Base-by-base conservation (phyloP, 2,113 vertebrate genomes). In the Eulemur rufifrons region DNA sequence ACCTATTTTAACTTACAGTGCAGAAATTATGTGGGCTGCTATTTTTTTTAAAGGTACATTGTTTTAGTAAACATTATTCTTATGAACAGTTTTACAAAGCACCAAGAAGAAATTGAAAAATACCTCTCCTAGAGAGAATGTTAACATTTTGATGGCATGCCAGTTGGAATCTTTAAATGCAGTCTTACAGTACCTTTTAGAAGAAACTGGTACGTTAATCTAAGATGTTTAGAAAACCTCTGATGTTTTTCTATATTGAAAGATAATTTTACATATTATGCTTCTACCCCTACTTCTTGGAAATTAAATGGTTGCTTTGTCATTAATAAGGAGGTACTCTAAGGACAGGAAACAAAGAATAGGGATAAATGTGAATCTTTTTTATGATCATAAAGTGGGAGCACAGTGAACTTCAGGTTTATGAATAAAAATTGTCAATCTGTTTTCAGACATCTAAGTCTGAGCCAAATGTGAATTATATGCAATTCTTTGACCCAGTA, bases 41-140 rank as follows among this genome's bases (percentile, higher is more conserved):
- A 17, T 52, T 84, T 96, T 92, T 29, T 95, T 93, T 91, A n/a
- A 39, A 64, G 39, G 10, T 92, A 4, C 83, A 42, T 66, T 84
- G 27, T 93, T 81, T 64, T 90, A 85, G 12, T 93, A 85, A 86
- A 92, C 71, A 47, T 85, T 64, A 21, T 59, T 66, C 54, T 96
- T 80, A 76, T 14, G 59, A 89, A 73, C 42, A 66, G 0, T 68
- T 91, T 92, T 77, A 73, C 12, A 89, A 29, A 80, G 20, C 86
- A 68, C n/a, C 54, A 77, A 59, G 18, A 74, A 89, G 54, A 76
- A 89, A 69, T 32, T 50, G 37, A 68, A 95, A 71, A 17, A 8
- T 59, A 71, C 59, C 39, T 52, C 8, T 54, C 9, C 6, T 47
- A 17, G 50, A 80, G 37, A 86, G 71, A 71, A 82, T 10, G 3